phyloP scores from a whole-genome alignment of 2,797 vertebrate genomes.

The Pseudotriccus pelzelni region DNA sequence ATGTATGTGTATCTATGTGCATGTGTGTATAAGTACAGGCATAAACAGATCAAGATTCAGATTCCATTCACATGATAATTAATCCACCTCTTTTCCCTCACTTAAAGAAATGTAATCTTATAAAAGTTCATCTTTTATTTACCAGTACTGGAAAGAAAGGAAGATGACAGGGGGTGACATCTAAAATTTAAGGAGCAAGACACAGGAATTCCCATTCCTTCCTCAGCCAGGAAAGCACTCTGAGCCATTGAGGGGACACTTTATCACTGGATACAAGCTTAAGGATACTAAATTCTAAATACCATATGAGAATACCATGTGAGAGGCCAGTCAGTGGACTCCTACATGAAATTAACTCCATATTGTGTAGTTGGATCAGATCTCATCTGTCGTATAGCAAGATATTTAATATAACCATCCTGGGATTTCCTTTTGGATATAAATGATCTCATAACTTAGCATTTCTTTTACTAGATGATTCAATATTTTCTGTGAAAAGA shows the following conservation, averaged over 20 bases:
- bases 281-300: neutral
- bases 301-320: neutral
- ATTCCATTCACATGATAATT: neutral
- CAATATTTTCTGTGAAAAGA: neutral
- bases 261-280: neutral
- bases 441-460: neutral
- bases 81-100: neutral
- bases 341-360: neutral
- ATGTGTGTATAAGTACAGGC: neutral
- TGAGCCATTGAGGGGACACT: neutral
- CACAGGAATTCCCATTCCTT: neutral
- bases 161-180: neutral
- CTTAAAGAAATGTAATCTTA: neutral
- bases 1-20: neutral
- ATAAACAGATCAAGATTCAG: neutral
- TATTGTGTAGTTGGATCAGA: neutral
- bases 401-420: neutral
- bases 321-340: neutral
- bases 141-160: neutral
- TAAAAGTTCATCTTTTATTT: neutral
- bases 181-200: neutral
- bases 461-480: neutral
- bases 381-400: neutral
- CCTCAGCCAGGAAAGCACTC: neutral
- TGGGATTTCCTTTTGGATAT: neutral